These are phyloP conservation scores for Syngnathus acus DNA, from an alignment of 2,797 vertebrate species.

Conservation along the genomic window DNA sequence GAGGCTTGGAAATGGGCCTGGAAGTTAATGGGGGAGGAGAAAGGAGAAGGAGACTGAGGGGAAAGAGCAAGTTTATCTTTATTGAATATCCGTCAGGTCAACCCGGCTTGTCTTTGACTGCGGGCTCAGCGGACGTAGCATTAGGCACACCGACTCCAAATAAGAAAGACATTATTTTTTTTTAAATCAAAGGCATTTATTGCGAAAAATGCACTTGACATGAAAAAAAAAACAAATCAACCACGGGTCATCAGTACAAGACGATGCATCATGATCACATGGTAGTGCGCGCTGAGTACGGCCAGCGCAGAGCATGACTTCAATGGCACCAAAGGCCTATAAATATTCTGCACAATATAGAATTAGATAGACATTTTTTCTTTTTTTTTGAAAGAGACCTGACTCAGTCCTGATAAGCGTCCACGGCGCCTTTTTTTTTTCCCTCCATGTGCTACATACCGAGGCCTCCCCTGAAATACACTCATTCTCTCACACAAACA, in stretches of 20 bases:
- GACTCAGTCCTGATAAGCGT: constrained; percentile 32
- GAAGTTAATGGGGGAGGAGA: constrained; percentile 1
- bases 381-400: constrained; percentile 24
- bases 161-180: constrained; percentile 8
- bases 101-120: constrained; percentile 7
- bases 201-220: constrained; percentile 80
- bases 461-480: constrained; percentile 27
- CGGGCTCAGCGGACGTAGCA: not conserved
- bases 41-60: constrained; percentile 13
- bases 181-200: constrained; percentile 79
- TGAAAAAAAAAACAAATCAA: constrained; percentile 73
- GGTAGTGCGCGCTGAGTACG: constrained; percentile 60
- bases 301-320: constrained; percentile 64
- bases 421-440: constrained; percentile 35
- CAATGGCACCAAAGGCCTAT: constrained; percentile 71
- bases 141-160: not conserved
- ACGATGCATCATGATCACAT: constrained; percentile 76
- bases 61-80: constrained; percentile 10
- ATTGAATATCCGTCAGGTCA: constrained; percentile 8
- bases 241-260: constrained; percentile 77
- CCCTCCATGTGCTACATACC: constrained; percentile 58
- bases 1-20: constrained; percentile 50
- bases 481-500: constrained; percentile 12
- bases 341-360: constrained; percentile 77
- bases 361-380: constrained; percentile 57